These are phyloP conservation scores for Arenicola marina DNA, from an alignment of 2,888 invertebrate genomes.

Conservation along the genomic window DNA sequence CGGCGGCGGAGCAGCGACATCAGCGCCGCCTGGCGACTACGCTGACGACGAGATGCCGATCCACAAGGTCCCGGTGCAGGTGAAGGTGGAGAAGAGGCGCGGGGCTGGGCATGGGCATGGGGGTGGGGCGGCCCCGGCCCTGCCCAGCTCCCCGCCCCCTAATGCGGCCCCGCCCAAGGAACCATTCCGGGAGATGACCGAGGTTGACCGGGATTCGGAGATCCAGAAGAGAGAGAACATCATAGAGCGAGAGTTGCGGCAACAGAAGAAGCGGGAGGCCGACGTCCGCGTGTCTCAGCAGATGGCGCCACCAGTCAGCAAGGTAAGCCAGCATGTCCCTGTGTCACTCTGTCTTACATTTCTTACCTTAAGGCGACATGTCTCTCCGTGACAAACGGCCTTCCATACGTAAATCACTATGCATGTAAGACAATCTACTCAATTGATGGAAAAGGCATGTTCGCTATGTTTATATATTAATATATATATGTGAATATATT, in stretches of 20 bases:
- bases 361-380: too few relatives aligned
- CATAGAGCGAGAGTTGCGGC: conserved; percentile 26
- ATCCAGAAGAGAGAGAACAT: conserved; percentile 17
- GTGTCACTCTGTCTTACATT: too few relatives aligned
- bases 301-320: too few relatives aligned
- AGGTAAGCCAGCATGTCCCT: too few relatives aligned
- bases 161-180: not conserved
- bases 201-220: conserved; percentile 7
- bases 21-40: not conserved
- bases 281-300: too few relatives aligned
- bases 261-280: conserved; percentile 21
- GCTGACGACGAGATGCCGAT: conserved; percentile 4
- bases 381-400: too few relatives aligned
- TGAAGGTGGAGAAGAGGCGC: not conserved
- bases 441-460: too few relatives aligned
- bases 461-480: too few relatives aligned
- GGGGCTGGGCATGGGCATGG: too few relatives aligned
- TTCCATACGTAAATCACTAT: too few relatives aligned
- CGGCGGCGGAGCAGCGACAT: not conserved
- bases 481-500: too few relatives aligned
- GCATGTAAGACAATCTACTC: too few relatives aligned
- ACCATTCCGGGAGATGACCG: conserved; percentile 6
- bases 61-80: conserved; percentile 1
- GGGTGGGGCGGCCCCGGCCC: not conserved
- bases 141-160: not conserved